These are phyloP conservation scores for Coremacera marginata DNA, from an alignment of 2,888 invertebrate genomes.

Conservation along the genomic window DNA sequence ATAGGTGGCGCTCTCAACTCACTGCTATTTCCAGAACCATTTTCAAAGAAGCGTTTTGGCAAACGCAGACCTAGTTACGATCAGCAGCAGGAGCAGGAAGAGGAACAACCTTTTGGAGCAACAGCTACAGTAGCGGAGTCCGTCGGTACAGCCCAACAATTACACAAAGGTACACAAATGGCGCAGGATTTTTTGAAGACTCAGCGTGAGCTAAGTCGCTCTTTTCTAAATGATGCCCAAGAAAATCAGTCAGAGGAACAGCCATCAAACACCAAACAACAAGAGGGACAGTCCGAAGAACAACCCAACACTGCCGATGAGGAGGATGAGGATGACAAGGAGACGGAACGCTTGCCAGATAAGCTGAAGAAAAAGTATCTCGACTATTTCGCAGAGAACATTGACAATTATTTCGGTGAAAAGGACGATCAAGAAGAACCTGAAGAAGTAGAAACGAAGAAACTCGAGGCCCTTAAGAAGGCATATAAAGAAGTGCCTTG, in stretches of 20 bases:
- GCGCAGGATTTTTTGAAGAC: slow-evolving; percentile 55
- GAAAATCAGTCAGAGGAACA: background rate
- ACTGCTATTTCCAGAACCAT: slow-evolving; percentile 56
- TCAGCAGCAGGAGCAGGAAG: background rate
- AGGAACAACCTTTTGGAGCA: background rate
- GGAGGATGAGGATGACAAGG: background rate
- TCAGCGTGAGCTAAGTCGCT: slow-evolving; percentile 55
- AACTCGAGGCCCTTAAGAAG: slow-evolving; percentile 6
- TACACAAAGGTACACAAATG: slow-evolving; percentile 41
- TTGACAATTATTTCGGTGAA: slow-evolving; percentile 51
- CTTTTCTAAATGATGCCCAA: slow-evolving; percentile 48
- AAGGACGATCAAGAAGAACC: slow-evolving; percentile 39
- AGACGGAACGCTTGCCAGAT: background rate
- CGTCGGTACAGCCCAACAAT: slow-evolving; percentile 16
- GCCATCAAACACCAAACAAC: slow-evolving; percentile 16
- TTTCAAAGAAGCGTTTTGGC: slow-evolving; percentile 49
- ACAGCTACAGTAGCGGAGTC: slow-evolving; percentile 46
- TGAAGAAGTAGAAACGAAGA: background rate
- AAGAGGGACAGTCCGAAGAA: background rate
- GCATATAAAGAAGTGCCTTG: slow-evolving; percentile 53
- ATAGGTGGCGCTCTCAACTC: slow-evolving; percentile 56
- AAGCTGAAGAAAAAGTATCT: background rate
- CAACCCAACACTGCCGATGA: background rate
- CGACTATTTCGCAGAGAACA: slow-evolving; percentile 36
- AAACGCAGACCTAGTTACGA: slow-evolving; percentile 4